phyloP scores from a whole-genome alignment of 2,113 vertebrate species.

The Telmatochromis sp. region DNA sequence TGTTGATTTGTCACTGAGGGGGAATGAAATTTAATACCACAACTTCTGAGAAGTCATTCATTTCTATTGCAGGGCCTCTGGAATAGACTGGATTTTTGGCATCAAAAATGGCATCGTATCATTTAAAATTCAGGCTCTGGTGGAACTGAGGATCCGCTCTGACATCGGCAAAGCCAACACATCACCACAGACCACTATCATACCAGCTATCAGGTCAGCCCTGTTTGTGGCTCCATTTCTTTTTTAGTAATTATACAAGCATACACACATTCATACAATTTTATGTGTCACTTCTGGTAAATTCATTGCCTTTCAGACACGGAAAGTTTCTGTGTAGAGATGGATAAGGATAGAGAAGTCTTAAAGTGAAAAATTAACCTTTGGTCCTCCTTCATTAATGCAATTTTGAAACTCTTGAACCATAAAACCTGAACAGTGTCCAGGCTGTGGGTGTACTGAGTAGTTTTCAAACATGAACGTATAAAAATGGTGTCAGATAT shows the following conservation, averaged over 20 bases:
- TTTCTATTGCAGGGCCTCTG: not conserved
- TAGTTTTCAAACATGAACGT: not conserved
- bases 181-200: conserved; percentile 13
- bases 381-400: not conserved
- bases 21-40: not conserved
- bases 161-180: conserved; percentile 10
- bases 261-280: not conserved
- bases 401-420: not conserved
- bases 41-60: not conserved
- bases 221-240: not conserved
- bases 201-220: not conserved
- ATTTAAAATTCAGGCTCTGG: not conserved
- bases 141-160: not conserved
- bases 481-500: not conserved
- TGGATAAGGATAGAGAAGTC: not conserved
- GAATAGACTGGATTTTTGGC: accelerated
- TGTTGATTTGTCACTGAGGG: not conserved
- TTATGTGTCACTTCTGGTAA: not conserved
- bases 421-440: not conserved
- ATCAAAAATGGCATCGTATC: not conserved
- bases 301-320: not conserved
- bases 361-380: not conserved
- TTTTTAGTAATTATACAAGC: not conserved
- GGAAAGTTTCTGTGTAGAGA: not conserved
- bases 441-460: not conserved